Evolutionary conservation across 2,797 vertebrate species (phyloP).

Genomic region (Helarctos malayanus): DNA sequence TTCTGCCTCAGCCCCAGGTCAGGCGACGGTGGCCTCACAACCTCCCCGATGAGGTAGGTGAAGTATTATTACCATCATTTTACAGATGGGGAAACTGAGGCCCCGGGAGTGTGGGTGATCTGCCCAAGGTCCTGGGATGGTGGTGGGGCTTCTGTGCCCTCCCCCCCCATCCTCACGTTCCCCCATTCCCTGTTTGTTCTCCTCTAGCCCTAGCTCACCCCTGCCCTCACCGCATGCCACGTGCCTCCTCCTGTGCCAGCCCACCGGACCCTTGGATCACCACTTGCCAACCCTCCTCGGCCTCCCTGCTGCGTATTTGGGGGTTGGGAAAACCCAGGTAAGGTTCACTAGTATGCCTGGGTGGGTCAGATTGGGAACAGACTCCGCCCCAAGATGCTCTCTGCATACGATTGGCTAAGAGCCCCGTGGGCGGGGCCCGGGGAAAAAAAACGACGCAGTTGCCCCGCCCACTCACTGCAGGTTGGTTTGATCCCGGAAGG

Average conservation of each 20-base stretch:
- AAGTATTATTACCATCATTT: slow-evolving; percentile 84
- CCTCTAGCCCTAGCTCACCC: background rate
- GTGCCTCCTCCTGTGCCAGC: background rate
- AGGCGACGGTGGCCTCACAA: slow-evolving; percentile 79
- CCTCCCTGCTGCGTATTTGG: accelerated
- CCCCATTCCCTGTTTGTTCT: background rate
- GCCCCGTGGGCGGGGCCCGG: background rate
- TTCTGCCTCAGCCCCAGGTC: slow-evolving; percentile 70
- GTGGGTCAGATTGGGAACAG: background rate
- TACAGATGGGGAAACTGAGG: slow-evolving; percentile 80
- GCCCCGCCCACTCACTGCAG: slow-evolving; percentile 9
- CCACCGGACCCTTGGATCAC: background rate
- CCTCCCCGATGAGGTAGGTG: slow-evolving; percentile 83
- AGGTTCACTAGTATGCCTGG: background rate
- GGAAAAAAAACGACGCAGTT: background rate
- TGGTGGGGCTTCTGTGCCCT: slow-evolving; percentile 31
- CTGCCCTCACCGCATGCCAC: background rate
- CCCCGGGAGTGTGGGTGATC: slow-evolving; percentile 70
- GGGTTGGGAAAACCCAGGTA: background rate
- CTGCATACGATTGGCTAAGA: slow-evolving; percentile 62
- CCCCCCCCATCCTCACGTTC: background rate
- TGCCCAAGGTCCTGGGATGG: slow-evolving; percentile 63
- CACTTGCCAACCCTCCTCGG: background rate
- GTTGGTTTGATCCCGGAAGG: background rate
- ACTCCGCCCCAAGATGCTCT: background rate